Evolutionary conservation across 2,113 vertebrate genomes (phyloP).

Genomic region (Cyprinodon variegatus): DNA sequence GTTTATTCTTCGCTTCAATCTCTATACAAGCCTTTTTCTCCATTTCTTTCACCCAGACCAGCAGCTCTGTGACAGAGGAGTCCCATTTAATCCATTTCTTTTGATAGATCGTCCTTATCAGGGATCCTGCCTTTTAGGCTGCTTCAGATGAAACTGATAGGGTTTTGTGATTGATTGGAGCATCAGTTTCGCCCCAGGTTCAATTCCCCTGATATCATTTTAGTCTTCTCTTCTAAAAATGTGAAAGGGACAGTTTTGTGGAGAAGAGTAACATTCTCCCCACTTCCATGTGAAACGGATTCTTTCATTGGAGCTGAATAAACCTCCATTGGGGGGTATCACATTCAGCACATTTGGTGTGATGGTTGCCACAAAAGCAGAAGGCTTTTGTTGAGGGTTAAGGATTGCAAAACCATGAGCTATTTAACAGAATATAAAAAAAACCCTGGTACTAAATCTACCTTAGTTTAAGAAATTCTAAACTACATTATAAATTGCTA

Average conservation of each 20-base stretch:
- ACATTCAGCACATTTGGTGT: constrained; percentile 17
- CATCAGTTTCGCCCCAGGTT: constrained; percentile 17
- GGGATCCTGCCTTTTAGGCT: constrained; percentile 14
- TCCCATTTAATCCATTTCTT: constrained; percentile 8
- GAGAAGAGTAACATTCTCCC: constrained; percentile 23
- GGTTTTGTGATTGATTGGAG: constrained; percentile 23
- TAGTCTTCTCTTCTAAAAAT: constrained; percentile 15
- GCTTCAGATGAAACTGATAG: constrained; percentile 7
- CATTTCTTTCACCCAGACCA: constrained; percentile 9
- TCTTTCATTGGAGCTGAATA: constrained; percentile 42
- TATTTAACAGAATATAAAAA: constrained; percentile 22
- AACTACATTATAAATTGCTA: not conserved
- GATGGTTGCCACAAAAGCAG: constrained; percentile 11
- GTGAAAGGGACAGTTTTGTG: constrained; percentile 20
- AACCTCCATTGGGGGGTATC: constrained; percentile 56
- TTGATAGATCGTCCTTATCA: constrained; percentile 8
- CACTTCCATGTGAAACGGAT: constrained; percentile 29
- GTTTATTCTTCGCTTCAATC: not conserved
- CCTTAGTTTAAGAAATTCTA: not conserved
- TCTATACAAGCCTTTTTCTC: constrained; percentile 5
- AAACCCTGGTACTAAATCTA: constrained; percentile 1
- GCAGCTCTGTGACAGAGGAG: constrained; percentile 1
- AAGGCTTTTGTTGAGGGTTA: constrained; percentile 15
- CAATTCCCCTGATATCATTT: constrained; percentile 30
- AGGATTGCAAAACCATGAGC: constrained; percentile 21